Percentiles rank a stretch among this genome's conserved stretches.
These are phyloP conservation scores for Gari tellinella DNA, from an alignment of 2,888 invertebrate genomes.

Conservation along the genomic window DNA sequence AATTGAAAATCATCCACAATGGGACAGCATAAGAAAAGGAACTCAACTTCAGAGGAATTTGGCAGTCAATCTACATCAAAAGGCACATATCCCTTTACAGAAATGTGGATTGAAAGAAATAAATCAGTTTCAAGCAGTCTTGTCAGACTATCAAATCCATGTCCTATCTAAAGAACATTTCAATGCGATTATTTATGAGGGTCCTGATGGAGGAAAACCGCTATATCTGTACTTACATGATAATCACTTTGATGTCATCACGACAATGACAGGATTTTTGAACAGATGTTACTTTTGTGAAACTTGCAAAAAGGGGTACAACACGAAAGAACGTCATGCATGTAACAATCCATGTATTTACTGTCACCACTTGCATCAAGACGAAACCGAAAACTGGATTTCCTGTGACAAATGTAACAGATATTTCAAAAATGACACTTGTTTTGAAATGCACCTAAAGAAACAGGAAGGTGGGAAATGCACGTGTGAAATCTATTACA, in stretches of 20 bases:
- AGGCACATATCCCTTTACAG: constrained; percentile 11
- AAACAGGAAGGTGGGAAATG: constrained; percentile 8
- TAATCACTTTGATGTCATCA: constrained; percentile 52
- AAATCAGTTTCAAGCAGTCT: constrained; percentile 24
- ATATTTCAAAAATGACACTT: constrained; percentile 18
- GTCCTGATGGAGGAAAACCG: constrained; percentile 25
- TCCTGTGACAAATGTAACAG: constrained; percentile 26
- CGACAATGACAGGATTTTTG: constrained; percentile 45
- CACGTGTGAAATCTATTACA: constrained; percentile 28
- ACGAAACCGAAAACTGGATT: constrained; percentile 19
- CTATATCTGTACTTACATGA: constrained; percentile 48
- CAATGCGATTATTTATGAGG: constrained; percentile 32
- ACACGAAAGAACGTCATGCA: constrained; percentile 19
- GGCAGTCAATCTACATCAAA: constrained; percentile 15
- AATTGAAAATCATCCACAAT: constrained; percentile 31
- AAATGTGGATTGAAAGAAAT: constrained; percentile 40
- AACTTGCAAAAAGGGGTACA: constrained; percentile 28
- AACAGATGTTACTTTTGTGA: constrained; percentile 38
- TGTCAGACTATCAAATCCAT: constrained; percentile 33
- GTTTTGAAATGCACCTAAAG: constrained; percentile 21
- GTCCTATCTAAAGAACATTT: constrained; percentile 45
- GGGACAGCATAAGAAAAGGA: constrained; percentile 35
- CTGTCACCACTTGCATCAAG: constrained; percentile 18
- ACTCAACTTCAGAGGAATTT: constrained; percentile 23
- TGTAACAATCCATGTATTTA: constrained; percentile 33